Percentiles rank a stretch among this genome's conserved stretches.
phyloP scores from a whole-genome alignment of 2,113 vertebrate genomes.

The Silurus meridionalis region DNA sequence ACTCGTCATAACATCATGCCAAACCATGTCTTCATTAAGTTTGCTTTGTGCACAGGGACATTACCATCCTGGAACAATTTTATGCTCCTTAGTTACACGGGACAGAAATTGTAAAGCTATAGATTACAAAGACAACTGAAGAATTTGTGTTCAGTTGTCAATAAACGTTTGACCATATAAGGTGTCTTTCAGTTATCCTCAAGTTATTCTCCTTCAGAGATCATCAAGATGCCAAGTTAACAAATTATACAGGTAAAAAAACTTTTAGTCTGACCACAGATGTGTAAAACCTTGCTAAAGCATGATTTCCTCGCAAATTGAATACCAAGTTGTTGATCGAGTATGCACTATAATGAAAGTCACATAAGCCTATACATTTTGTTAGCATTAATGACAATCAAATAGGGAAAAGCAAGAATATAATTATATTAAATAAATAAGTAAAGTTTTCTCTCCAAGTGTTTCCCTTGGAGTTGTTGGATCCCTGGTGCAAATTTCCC shows the following conservation, averaged over 20 bases:
- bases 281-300: neutral
- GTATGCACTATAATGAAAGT: neutral
- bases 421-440: too few species aligned
- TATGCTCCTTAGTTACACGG: neutral
- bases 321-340: neutral
- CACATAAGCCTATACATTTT: neutral
- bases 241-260: neutral
- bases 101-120: neutral
- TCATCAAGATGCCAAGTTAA: neutral
- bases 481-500: constrained; percentile 14
- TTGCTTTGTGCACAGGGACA: neutral
- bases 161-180: neutral
- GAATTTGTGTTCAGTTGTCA: neutral
- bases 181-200: neutral
- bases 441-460: too few species aligned
- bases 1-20: neutral
- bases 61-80: neutral
- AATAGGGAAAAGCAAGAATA: neutral
- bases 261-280: neutral
- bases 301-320: neutral
- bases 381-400: neutral
- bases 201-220: neutral
- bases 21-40: neutral
- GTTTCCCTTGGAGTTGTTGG: neutral
- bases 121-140: neutral